Percentiles rank a stretch among this genome's conserved stretches.
Evolutionary conservation across 2,888 invertebrate species (phyloP).

Genomic region (Catotricha subobsoleta): DNA sequence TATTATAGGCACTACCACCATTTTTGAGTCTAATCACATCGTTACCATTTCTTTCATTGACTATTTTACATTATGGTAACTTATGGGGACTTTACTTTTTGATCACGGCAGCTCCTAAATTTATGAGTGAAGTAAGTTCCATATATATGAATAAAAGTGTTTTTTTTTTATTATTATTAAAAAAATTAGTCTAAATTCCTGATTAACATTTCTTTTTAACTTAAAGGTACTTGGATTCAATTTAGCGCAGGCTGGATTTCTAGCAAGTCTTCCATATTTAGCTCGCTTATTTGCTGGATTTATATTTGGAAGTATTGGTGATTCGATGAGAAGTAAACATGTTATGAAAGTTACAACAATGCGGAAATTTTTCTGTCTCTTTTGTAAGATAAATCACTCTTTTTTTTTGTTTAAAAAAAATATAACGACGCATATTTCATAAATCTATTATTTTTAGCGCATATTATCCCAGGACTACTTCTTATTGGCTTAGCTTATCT

Average conservation of each 20-base stretch:
- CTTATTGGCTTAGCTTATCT: constrained; percentile 36
- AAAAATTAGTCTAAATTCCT: not conserved
- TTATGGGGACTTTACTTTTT: constrained; percentile 60
- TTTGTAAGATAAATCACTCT: constrained; percentile 36
- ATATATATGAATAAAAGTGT: no score
- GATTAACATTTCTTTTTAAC: not conserved
- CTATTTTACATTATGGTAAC: constrained; percentile 53
- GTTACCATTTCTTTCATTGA: constrained; percentile 48
- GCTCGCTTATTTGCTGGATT: constrained; percentile 49
- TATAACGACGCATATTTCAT: not conserved
- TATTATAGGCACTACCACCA: constrained; percentile 46
- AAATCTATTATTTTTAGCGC: constrained; percentile 22
- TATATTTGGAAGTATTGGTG: constrained; percentile 51
- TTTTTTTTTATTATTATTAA: not conserved
- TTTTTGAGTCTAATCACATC: constrained; percentile 42
- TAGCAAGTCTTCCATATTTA: constrained; percentile 52
- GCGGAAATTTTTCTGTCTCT: constrained; percentile 45
- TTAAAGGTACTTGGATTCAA: constrained; percentile 44
- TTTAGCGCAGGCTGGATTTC: constrained; percentile 47
- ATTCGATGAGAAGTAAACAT: constrained; percentile 35
- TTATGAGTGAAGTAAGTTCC: constrained; percentile 45
- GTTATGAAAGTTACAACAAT: constrained; percentile 35
- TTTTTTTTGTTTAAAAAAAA: not conserved
- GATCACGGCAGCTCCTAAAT: constrained; percentile 58
- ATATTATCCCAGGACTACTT: constrained; percentile 40